Evolutionary conservation across 2,888 invertebrate genomes (phyloP), one percentile per base, ranked within the genome.

Genomic region (Stenodema calcarata): DNA sequence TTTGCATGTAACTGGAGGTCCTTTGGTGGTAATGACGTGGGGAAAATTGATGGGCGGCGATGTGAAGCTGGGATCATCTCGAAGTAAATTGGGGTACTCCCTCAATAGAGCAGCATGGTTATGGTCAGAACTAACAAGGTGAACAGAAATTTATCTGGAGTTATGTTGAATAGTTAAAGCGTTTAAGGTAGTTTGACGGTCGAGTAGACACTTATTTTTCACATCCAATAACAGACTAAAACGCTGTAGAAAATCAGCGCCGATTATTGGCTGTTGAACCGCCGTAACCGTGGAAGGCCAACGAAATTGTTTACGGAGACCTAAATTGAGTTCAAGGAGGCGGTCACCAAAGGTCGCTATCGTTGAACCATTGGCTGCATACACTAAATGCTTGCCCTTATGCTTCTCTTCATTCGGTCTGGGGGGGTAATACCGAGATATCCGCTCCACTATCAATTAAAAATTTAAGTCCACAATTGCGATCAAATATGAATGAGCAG

Each of bases 1-100:
- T 87, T 86, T 4, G 88, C 87, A 47, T 54, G 69, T 86, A 12
- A 88, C 88, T 1, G 89, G 89, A 41, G 88, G 87, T 23, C 89
- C 89, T 41, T 27, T 54, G 0, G 86, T 86, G 9, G 30, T 35
- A 11, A 86, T 86, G 9, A 27, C 35, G 50, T 86, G 79, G 9
- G 23, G 18, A n/a, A 35, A 76, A 3, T 76, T 30, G 41, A 27
- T 42, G 30, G 23, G 2, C 1, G 28, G 28, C 16, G 30, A 1
- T 23, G 2, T 12, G 30, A 30, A 76, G 11, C 14, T 3, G 18
- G 76, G 76, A 30, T 30, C 30, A 2, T 76, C 16, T n/a, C 18
- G 18, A 16, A 76, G 18, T 16, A 76, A n/a, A 14, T 69, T 16
- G 9, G 87, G 87, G 50, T 41, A 87, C 9, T 47, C n/a, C 44